Percentiles rank a stretch among this genome's conserved stretches.
These are phyloP conservation scores for Labia minor DNA, from an alignment of 2,888 invertebrate species.

Conservation along the genomic window DNA sequence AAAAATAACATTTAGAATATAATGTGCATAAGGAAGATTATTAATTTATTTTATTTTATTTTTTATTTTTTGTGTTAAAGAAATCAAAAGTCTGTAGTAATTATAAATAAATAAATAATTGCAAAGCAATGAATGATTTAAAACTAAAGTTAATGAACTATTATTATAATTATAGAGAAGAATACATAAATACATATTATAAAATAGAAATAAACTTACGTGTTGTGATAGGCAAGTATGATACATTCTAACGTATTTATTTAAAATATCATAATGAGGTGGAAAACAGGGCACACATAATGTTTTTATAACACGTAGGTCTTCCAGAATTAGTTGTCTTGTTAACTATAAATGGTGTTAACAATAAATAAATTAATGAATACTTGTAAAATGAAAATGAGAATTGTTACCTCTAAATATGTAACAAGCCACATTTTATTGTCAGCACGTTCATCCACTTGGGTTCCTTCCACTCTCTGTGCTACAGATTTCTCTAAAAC, in stretches of 20 bases:
- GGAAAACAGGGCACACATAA: slow-evolving; percentile 91
- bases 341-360: slow-evolving; percentile 49
- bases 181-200: too few relatives aligned
- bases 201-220: slow-evolving; percentile 40
- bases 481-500: slow-evolving; percentile 68
- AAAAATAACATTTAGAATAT: slow-evolving; percentile 13
- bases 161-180: too few relatives aligned
- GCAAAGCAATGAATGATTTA: too few relatives aligned
- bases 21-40: slow-evolving; percentile 4
- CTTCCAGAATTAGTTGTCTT: slow-evolving; percentile 77
- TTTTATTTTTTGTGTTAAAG: too few relatives aligned
- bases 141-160: too few relatives aligned
- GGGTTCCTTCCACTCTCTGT: slow-evolving; percentile 85
- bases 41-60: neutral
- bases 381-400: neutral
- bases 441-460: slow-evolving; percentile 78
- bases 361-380: neutral
- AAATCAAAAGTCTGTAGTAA: too few relatives aligned
- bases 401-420: slow-evolving; percentile 59
- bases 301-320: slow-evolving; percentile 80
- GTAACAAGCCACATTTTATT: slow-evolving; percentile 94
- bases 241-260: slow-evolving; percentile 86
- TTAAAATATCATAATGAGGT: slow-evolving; percentile 84
- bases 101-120: too few relatives aligned
- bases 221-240: slow-evolving; percentile 74